Evolutionary conservation across 2,797 vertebrate genomes (phyloP).

Genomic region (Hozukius guyotensis): DNA sequence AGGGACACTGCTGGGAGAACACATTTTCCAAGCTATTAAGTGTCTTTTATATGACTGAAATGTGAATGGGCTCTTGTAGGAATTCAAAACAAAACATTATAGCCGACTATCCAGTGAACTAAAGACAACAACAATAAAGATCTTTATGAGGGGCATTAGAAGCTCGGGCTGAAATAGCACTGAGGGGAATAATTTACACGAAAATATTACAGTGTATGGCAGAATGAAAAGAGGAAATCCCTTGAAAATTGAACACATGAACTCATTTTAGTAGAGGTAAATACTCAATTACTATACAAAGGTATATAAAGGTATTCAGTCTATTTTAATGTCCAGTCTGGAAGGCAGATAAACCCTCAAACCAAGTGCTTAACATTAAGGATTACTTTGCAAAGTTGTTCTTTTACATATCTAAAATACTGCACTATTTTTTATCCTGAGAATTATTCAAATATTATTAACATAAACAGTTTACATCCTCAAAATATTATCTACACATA

Average conservation of each 20-base stretch:
- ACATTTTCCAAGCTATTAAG: conserved; percentile 74
- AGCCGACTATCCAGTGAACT: conserved; percentile 45
- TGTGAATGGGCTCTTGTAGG: conserved; percentile 58
- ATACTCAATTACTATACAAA: conserved; percentile 19
- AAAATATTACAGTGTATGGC: conserved; percentile 28
- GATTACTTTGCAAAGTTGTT: not conserved
- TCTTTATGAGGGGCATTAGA: conserved; percentile 55
- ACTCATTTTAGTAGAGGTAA: conserved; percentile 35
- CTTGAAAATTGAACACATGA: conserved; percentile 22
- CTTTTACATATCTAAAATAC: not conserved
- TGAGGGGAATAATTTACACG: conserved; percentile 49
- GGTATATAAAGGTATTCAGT: conserved; percentile 4
- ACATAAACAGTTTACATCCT: not conserved
- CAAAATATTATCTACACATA: not conserved
- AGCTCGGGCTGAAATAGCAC: conserved; percentile 43
- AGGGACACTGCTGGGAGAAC: conserved; percentile 64
- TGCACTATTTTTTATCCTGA: not conserved
- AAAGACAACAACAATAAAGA: conserved; percentile 63
- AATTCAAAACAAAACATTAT: conserved; percentile 61
- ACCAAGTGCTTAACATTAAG: not conserved
- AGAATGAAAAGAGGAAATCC: conserved; percentile 26
- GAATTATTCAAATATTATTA: not conserved
- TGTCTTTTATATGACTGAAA: conserved; percentile 66
- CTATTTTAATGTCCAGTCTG: conserved; percentile 13
- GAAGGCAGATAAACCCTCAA: not conserved